Conservation (phyloP, 1,140 invertebrate species). For the Phocides pigmalion region DNA sequence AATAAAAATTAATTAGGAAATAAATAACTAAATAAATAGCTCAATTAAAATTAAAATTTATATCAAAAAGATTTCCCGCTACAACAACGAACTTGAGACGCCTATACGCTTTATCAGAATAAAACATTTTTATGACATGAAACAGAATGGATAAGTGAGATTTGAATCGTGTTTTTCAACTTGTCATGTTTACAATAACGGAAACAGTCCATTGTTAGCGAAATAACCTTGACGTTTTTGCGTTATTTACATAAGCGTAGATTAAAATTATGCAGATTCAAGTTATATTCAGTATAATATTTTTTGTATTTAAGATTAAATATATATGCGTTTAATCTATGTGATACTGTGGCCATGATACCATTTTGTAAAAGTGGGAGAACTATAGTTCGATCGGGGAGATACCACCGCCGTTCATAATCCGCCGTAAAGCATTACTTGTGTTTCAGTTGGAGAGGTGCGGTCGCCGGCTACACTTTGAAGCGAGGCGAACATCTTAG, state of each 20-base stretch:
- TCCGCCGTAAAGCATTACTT: no score
- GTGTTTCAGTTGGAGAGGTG: no score
- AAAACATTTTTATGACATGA: conserved; percentile 21
- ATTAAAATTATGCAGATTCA: neutral
- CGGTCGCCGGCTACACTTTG: no score
- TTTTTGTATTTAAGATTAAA: neutral
- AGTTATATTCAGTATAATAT: neutral
- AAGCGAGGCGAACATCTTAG: no score
- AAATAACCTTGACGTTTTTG: conserved; percentile 22
- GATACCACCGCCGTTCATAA: no score
- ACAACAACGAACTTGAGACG: neutral
- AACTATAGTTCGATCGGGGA: no score
- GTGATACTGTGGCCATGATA: no score
- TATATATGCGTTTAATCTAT: neutral
- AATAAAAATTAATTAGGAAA: no score
- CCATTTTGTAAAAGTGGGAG: no score
- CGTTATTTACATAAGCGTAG: conserved; percentile 23
- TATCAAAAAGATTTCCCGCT: no score
- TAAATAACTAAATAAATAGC: no score
- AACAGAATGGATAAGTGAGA: conserved; percentile 20
- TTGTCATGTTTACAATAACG: conserved; percentile 27
- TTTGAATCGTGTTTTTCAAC: conserved; percentile 27
- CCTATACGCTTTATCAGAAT: neutral
- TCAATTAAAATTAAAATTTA: no score
- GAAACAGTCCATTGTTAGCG: conserved; percentile 27